Percentiles rank a stretch among this genome's conserved stretches.
phyloP scores from a whole-genome alignment of 2,888 invertebrate genomes.

The Polydesmus complanatus region DNA sequence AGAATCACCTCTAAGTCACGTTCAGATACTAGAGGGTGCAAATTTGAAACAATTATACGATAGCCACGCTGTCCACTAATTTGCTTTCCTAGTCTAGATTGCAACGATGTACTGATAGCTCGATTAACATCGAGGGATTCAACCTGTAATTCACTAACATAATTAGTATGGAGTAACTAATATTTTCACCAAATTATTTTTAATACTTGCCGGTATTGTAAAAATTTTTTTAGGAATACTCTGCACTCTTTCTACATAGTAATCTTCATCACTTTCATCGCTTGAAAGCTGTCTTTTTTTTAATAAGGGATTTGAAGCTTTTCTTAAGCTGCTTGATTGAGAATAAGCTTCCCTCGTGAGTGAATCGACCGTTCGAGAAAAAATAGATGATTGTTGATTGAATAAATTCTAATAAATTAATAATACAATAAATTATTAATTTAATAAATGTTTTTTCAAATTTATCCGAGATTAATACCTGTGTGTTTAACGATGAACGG shows the following conservation, averaged over 20 bases:
- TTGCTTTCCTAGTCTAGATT: neutral
- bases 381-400: neutral
- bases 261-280: neutral
- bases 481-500: neutral
- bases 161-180: too few relatives aligned
- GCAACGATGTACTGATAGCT: neutral
- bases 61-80: neutral
- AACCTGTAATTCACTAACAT: neutral
- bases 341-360: neutral
- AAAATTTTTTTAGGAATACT: neutral
- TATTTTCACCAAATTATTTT: neutral
- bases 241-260: neutral
- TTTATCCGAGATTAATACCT: too few relatives aligned
- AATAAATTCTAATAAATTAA: neutral
- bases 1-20: neutral
- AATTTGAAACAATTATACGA: neutral
- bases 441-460: neutral
- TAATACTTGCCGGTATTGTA: neutral
- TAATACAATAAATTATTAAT: neutral
- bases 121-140: neutral
- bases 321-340: neutral
- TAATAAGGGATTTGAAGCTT: neutral
- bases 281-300: neutral
- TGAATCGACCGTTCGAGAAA: neutral
- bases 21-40: neutral